A percentile compares a stretch with the other conserved stretches of the same genome.
Conservation (phyloP, 2,888 invertebrate species). For the Papilio elwesi region DNA sequence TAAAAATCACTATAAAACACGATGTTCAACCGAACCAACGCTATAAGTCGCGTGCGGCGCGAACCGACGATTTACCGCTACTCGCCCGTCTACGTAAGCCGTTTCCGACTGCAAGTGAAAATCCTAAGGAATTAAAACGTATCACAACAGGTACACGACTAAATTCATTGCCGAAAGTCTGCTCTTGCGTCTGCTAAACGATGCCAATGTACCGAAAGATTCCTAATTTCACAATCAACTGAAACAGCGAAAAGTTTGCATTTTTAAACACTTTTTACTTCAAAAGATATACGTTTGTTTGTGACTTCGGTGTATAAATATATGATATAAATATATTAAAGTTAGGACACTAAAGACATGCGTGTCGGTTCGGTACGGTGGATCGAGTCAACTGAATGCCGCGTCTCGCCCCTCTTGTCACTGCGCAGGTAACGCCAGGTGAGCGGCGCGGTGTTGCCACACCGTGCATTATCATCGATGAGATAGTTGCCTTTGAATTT, state of each 20-base stretch:
- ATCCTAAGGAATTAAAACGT: slow-evolving; percentile 75
- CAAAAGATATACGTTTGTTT: slow-evolving; percentile 4
- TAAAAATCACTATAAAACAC: slow-evolving; percentile 75
- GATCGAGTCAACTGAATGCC: slow-evolving; percentile 68
- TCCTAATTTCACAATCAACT: slow-evolving; percentile 54
- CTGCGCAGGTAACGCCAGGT: slow-evolving; percentile 82
- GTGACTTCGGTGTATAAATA: slow-evolving; percentile 1
- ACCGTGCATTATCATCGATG: slow-evolving; percentile 81
- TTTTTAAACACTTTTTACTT: slow-evolving; percentile 27
- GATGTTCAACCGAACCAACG: slow-evolving; percentile 74
- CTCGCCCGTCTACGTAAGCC: slow-evolving; percentile 79
- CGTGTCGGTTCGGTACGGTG: slow-evolving; percentile 70
- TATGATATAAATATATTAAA: slow-evolving; percentile 50
- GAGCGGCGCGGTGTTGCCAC: slow-evolving; percentile 82
- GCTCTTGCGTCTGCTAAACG: slow-evolving; percentile 52
- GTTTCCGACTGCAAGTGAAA: slow-evolving; percentile 80
- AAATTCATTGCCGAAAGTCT: slow-evolving; percentile 55
- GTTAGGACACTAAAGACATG: slow-evolving; percentile 59
- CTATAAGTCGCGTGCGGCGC: slow-evolving; percentile 76
- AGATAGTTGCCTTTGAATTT: slow-evolving; percentile 71
- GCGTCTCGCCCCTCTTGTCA: slow-evolving; percentile 77
- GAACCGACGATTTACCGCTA: slow-evolving; percentile 81
- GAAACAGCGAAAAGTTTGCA: slow-evolving; percentile 43
- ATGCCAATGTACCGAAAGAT: slow-evolving; percentile 56
- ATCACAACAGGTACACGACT: slow-evolving; percentile 65